Evolutionary conservation across 2,888 invertebrate genomes (phyloP).

Genomic region (Chloroclysta siterata): DNA sequence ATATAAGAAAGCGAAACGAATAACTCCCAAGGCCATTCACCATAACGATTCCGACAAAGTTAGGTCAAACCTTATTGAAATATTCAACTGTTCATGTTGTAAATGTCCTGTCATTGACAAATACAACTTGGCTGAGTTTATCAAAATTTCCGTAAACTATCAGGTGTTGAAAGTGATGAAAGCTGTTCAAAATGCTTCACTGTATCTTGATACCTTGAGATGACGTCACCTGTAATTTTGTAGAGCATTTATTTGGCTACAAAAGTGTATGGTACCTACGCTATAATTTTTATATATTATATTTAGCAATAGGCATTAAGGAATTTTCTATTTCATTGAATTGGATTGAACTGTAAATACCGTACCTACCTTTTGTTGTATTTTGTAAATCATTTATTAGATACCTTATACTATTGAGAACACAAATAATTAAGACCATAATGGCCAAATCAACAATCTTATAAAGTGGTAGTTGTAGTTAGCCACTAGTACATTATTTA

Average conservation of each 20-base stretch:
- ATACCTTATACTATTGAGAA: no score
- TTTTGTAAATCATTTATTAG: no score
- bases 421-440: no score
- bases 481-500: no score
- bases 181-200: slow-evolving; percentile 66
- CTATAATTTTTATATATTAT: no score
- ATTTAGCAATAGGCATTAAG: no score
- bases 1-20: slow-evolving; percentile 66
- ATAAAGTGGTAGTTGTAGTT: no score
- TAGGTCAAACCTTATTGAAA: slow-evolving; percentile 56
- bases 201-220: slow-evolving; percentile 70
- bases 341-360: no score
- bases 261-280: not conserved
- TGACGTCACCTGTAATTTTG: slow-evolving; percentile 49
- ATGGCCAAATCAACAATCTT: no score
- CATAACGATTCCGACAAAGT: slow-evolving; percentile 67
- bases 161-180: slow-evolving; percentile 66
- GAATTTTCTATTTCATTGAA: no score
- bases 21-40: slow-evolving; percentile 68
- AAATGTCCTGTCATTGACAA: slow-evolving; percentile 56
- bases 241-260: slow-evolving; percentile 13
- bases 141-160: slow-evolving; percentile 62
- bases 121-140: slow-evolving; percentile 64
- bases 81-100: slow-evolving; percentile 61
- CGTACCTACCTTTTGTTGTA: no score